Evolutionary conservation across 2,888 invertebrate species (phyloP), one percentile per base, ranked within the genome.

Genomic region (Ormyrus labotus): DNA sequence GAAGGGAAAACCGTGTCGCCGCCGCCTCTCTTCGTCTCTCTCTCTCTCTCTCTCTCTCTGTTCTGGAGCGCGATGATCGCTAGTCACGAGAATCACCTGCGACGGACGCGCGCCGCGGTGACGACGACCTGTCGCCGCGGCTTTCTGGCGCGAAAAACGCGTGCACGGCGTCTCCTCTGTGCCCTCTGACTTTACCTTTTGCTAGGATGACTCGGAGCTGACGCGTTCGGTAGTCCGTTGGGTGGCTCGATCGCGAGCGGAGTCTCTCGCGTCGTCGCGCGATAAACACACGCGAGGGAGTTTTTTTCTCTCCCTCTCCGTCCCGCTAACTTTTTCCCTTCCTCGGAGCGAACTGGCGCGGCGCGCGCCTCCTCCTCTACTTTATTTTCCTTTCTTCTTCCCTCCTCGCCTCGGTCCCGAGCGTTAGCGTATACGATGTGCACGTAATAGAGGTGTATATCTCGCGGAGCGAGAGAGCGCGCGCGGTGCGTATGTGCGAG

Each of bases 341-440:
- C 34, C 69, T 53, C 76, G 53, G 61, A 34, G 19, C 53, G 60
- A 75, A 69, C 63, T 63, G 69, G 53, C 61, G 69, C 61, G 53
- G 45, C 48, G 68, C 55, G 55, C 51, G 69, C 57, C 50, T 61
- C 19, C 19, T 19, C 65, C 55, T 48, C 64, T 77, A 48, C 70
- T 70, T 70, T 64, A 69, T 77, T 64, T 57, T 34, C 50, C 55
- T 55, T 55, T 55, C 55, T 13, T 6, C 51, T 11, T 50, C 57
- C 19, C 70, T 58, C 13, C 60, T 19, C 19, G 53, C n/a, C 13
- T 13, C 2, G 50, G 51, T 11, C n/a, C 6, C 51, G 53, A 58
- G 60, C 50, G 58, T 19, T 19, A 19, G 19, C 19, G 19, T 19
- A 19, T 19, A 19, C 19, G 19, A 19, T 19, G 19, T 19, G 19